phyloP scores from a whole-genome alignment of 2,888 invertebrate genomes.

The Anoplius nigerrimus region DNA sequence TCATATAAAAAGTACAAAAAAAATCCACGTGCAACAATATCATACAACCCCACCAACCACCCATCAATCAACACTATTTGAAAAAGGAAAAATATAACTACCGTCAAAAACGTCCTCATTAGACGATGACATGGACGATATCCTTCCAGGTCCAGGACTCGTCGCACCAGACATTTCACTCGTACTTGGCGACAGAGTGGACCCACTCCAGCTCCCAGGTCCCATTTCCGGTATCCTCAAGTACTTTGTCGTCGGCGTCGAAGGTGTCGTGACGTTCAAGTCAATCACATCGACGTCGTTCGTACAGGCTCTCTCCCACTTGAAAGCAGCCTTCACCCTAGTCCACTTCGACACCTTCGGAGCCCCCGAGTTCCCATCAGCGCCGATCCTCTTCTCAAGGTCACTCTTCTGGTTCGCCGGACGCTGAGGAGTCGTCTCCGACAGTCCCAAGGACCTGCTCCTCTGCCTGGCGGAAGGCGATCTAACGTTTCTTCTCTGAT shows the following conservation, averaged over 20 bases:
- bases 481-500: slow-evolving; percentile 62
- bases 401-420: slow-evolving; percentile 14
- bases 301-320: slow-evolving; percentile 87
- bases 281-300: slow-evolving; percentile 65
- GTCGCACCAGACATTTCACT: slow-evolving; percentile 78
- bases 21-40: too few relatives aligned
- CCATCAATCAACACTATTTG: too few relatives aligned
- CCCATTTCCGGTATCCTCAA: slow-evolving; percentile 50
- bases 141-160: slow-evolving; percentile 77
- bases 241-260: slow-evolving; percentile 36
- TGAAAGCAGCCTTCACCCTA: slow-evolving; percentile 91
- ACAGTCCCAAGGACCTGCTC: slow-evolving; percentile 81
- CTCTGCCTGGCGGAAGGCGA: slow-evolving; percentile 63
- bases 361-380: slow-evolving; percentile 24
- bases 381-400: background rate
- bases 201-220: slow-evolving; percentile 36
- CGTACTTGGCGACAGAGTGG: slow-evolving; percentile 46
- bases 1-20: too few relatives aligned
- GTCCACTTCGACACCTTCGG: slow-evolving; percentile 91
- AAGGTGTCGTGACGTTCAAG: slow-evolving; percentile 1
- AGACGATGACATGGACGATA: slow-evolving; percentile 84
- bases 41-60: too few relatives aligned
- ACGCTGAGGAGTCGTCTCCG: slow-evolving; percentile 74
- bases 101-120: slow-evolving; percentile 81
- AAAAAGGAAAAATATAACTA: slow-evolving; percentile 51